These are phyloP conservation scores for Chelmon rostratus DNA, from an alignment of 2,797 vertebrate species.

Conservation along the genomic window DNA sequence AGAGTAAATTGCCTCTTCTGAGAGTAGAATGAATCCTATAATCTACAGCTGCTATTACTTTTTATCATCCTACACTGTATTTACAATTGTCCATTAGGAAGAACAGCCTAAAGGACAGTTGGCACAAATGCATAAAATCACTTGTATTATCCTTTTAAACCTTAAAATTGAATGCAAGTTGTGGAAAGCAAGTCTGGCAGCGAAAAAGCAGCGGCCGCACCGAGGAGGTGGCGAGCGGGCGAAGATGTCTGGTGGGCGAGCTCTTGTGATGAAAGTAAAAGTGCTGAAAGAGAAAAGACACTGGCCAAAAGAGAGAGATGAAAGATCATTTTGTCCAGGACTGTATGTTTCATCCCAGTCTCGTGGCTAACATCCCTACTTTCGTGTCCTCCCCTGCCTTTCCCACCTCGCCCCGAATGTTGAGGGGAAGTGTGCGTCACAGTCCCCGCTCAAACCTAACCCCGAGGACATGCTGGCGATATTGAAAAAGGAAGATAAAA, in stretches of 20 bases:
- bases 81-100: constrained; percentile 32
- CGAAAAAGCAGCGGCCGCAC: constrained; percentile 4
- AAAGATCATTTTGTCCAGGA: neutral
- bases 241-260: neutral
- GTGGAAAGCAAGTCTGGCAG: constrained; percentile 20
- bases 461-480: constrained; percentile 22
- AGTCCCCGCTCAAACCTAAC: constrained; percentile 5
- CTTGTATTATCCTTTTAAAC: constrained; percentile 21
- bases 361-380: neutral
- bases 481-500: constrained; percentile 43
- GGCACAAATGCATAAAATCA: constrained; percentile 16
- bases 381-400: neutral
- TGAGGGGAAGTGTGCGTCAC: neutral
- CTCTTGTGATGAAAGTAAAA: neutral
- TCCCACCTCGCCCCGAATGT: constrained; percentile 2
- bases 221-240: neutral
- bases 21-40: constrained; percentile 37
- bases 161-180: constrained; percentile 21
- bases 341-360: constrained; percentile 6
- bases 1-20: constrained; percentile 26
- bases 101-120: constrained; percentile 23
- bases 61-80: constrained; percentile 26
- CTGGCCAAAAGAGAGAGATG: neutral
- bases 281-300: constrained; percentile 7
- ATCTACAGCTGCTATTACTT: constrained; percentile 29